Base-by-base conservation (phyloP, 2,113 vertebrate genomes). In the Tyrannus savana region DNA sequence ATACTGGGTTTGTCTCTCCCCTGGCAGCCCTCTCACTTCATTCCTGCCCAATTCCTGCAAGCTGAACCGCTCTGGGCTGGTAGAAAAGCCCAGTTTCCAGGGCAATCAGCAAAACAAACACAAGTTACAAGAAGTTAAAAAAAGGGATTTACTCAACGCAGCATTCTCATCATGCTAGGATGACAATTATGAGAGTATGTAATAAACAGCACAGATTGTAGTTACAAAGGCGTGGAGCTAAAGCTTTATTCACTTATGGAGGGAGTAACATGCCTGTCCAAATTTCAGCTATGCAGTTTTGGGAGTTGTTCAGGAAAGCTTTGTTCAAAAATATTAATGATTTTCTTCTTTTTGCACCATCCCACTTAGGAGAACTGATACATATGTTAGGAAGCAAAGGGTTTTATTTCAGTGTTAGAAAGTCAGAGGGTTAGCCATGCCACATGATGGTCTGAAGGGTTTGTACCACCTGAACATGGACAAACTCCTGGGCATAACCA, bases 41-140 rank as follows among this genome's bases (percentile, higher is more conserved):
- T 81, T 82, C 85, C 35, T 81, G 33, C 27, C 50, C 16, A 15
- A 91, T 55, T 23, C 55, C 76, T 64, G 68, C 55, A 84, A 77
- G 60, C 47, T 77, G 68, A 94, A 87, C n/a, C 0, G 0, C 60
- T 75, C 24, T 3, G 17, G 33, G 35, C 39, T 88, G 46, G 23
- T 74, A 77, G 49, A 39, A 68, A 55, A 55, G 71, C 39, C 55
- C 79, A 59, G 82, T 90, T 90, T 90, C 92, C 93, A 92, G 75
- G 50, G 63, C 50, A 83, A 83, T 8, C 28, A 75, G 59, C 52
- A 90, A 95, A 96, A 95, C 64, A 90, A 19, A 82, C 62, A 74
- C 24, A n/a, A 83, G 39, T 74, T 53, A 75, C 37, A 80, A 55
- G 77, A 91, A 69, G 58, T 50, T 10, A 13, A 68, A 46, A 46